phyloP scores from a whole-genome alignment of 2,113 vertebrate species.

The Rhadina sibilatrix region DNA sequence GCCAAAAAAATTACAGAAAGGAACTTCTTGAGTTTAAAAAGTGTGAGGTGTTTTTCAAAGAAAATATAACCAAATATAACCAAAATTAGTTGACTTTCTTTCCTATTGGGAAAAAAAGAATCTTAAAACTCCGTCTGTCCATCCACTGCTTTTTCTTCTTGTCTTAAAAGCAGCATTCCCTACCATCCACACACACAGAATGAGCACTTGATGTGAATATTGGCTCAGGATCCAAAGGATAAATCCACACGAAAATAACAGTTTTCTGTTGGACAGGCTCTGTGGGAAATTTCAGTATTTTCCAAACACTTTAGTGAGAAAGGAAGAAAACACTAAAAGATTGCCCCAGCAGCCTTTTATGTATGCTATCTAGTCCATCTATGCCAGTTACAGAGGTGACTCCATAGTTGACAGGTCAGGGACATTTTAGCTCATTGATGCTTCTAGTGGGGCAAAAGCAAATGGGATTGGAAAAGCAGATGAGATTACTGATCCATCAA shows the following conservation, averaged over 20 bases:
- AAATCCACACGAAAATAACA: neutral
- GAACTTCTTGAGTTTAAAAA: neutral
- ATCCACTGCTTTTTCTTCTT: neutral
- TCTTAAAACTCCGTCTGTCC: neutral
- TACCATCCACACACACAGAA: neutral
- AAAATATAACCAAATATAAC: neutral
- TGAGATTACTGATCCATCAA: neutral
- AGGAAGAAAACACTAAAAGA: neutral
- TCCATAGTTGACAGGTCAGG: neutral
- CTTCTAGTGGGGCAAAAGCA: neutral
- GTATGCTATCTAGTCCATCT: neutral
- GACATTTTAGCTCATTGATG: neutral
- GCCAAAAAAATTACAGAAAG: neutral
- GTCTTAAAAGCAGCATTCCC: neutral
- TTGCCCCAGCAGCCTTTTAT: neutral
- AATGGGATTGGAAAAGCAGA: neutral
- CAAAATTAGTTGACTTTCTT: neutral
- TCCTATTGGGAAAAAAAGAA: neutral
- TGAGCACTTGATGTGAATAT: neutral
- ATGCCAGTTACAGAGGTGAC: neutral
- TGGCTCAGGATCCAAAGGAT: neutral
- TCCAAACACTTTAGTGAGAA: neutral
- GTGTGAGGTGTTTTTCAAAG: neutral
- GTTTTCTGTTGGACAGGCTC: neutral
- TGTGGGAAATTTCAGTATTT: neutral